Evolutionary conservation across 2,797 vertebrate species (phyloP).

Genomic region (Arnoldichthys spilopterus): DNA sequence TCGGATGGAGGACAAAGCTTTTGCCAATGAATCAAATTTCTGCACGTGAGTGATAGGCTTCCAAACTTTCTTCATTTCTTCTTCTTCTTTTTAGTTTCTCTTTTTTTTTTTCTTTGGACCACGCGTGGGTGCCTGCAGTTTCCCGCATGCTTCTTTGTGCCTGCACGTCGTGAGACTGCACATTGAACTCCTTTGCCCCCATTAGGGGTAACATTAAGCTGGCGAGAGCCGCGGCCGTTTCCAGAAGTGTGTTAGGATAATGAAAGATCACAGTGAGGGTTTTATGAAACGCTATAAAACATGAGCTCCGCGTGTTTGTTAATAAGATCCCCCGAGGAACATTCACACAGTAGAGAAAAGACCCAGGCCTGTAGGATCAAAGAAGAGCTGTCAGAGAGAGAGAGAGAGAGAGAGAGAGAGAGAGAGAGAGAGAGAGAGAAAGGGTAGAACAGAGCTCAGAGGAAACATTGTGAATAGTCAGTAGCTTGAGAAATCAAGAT

Average conservation of each 20-base stretch:
- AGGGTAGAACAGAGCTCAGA: not conserved
- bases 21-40: not conserved
- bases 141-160: not conserved
- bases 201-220: constrained; percentile 73
- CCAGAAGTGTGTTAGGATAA: constrained; percentile 70
- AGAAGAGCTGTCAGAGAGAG: constrained; percentile 59
- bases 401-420: constrained; percentile 9
- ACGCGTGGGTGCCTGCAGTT: constrained; percentile 14
- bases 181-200: constrained; percentile 73
- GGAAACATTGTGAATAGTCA: not conserved
- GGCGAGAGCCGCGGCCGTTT: constrained; percentile 69
- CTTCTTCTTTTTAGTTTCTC: too few species aligned
- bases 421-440: not conserved
- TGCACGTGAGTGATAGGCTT: not conserved
- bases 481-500: not conserved
- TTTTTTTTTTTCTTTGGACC: constrained; percentile 1
- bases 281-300: constrained; percentile 81
- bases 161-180: constrained; percentile 55
- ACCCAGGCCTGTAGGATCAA: constrained; percentile 70
- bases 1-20: not conserved
- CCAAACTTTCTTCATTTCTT: not conserved
- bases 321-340: constrained; percentile 78
- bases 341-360: constrained; percentile 58
- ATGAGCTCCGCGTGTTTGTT: constrained; percentile 76
- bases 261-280: constrained; percentile 78